phyloP scores from a whole-genome alignment of 2,113 vertebrate species.

The Nyctereutes procyonoides region DNA sequence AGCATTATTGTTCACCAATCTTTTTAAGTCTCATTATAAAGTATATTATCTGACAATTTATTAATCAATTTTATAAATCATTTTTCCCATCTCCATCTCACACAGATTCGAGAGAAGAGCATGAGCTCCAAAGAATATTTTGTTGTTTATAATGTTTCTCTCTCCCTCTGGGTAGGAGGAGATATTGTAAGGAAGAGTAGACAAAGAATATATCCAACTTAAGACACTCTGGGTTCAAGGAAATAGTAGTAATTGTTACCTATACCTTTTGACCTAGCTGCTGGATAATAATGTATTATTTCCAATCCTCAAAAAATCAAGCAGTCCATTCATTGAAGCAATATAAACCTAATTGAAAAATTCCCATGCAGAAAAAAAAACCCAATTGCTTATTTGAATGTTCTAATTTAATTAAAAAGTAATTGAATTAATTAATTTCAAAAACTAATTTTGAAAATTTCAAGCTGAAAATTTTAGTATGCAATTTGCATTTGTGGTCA shows the following conservation, averaged over 20 bases:
- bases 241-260: background rate
- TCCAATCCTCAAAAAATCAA: background rate
- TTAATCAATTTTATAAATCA: background rate
- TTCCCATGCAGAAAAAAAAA: background rate
- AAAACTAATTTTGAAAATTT: background rate
- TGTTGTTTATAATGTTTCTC: background rate
- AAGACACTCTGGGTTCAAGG: background rate
- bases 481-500: constrained; percentile 44
- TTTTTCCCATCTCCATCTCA: background rate
- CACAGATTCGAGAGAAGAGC: background rate
- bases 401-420: background rate
- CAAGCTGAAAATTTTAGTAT: background rate
- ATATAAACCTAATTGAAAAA: background rate
- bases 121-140: background rate
- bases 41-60: background rate
- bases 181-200: background rate
- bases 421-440: background rate
- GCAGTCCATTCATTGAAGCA: background rate
- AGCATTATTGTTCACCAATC: background rate
- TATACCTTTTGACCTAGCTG: background rate
- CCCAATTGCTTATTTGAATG: background rate
- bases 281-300: background rate
- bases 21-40: background rate
- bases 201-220: background rate
- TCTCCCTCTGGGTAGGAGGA: background rate